Evolutionary conservation across 2,888 invertebrate genomes (phyloP), one percentile per base, ranked within the genome.

Genomic region (Zaprionus lineosus): DNA sequence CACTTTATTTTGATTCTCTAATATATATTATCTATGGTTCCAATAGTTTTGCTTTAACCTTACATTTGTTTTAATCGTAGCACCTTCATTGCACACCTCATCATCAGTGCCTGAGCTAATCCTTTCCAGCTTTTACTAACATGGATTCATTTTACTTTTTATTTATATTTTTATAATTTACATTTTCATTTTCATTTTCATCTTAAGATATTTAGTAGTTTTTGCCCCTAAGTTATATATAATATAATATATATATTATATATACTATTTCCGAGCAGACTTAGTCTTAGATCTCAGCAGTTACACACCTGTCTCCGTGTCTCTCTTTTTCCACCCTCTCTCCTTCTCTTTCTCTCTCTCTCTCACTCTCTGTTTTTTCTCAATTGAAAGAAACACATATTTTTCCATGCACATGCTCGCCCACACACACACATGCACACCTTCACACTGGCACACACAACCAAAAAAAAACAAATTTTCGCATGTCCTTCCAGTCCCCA

Each of bases 41-140:
- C 48, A 61, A 36, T 63, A 40, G 61, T 60, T 67, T 63, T 69
- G 74, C 71, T 59, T 69, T 85, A 67, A 84, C 37, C 39, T 40
- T 33, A 60, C 60, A 71, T 78, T 64, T 77, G 48, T 69, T 68
- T 60, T 48, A 73, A 60, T 52, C 46, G 48, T 6, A 24, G 28
- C 41, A 62, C 21, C 14, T n/a, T 55, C 59, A 61, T 69, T 26
- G 70, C 61, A 46, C 53, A 56, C 41, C 18, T 55, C 62, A 69
- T 51, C 33, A 34, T 46, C 56, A 61, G 24, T 29, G 65, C 65
- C 46, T 70, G 51, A 64, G 60, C 65, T 72, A 71, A 73, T 41
- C 14, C 53, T 57, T 44, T 53, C 26, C 43, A 60, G 69, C 70
- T 72, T 57, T 52, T 72, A 72, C 69, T 69, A 69, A 72, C n/a